Evolutionary conservation across 2,113 vertebrate species (phyloP).

Genomic region (Cyprinodon variegatus): DNA sequence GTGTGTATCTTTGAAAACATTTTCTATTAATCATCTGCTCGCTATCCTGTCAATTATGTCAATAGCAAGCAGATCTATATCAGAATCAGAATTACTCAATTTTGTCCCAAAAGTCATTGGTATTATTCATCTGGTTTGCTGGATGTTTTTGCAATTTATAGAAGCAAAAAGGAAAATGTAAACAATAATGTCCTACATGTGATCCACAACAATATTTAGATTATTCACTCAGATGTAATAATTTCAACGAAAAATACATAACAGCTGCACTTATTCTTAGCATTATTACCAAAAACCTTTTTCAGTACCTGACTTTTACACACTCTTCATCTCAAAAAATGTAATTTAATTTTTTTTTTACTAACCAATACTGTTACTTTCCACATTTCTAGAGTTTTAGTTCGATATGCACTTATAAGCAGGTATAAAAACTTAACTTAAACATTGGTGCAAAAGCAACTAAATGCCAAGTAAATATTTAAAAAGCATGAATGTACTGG

Average conservation of each 20-base stretch:
- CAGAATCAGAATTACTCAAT: no score
- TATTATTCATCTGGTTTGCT: no score
- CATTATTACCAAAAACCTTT: background rate
- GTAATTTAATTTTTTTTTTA: background rate
- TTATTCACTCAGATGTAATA: no score
- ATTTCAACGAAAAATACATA: no score
- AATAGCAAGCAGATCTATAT: no score
- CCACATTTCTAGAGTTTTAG: background rate
- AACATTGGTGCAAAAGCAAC: background rate
- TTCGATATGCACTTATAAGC: background rate
- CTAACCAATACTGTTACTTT: background rate
- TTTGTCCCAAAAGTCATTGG: no score
- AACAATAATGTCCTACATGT: no score
- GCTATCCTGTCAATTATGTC: background rate
- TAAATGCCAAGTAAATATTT: background rate
- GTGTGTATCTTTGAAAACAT: no score
- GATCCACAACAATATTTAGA: no score
- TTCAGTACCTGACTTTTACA: background rate
- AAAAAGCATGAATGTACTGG: background rate
- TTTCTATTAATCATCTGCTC: background rate
- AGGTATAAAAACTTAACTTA: background rate
- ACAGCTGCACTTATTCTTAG: background rate
- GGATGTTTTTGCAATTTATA: no score
- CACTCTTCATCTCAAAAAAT: background rate
- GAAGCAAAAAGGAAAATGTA: no score